A percentile compares a stretch with the other conserved stretches of the same genome.
Conservation (phyloP, 1,140 invertebrate genomes). For the Aphelenchoides fujianensis region DNA sequence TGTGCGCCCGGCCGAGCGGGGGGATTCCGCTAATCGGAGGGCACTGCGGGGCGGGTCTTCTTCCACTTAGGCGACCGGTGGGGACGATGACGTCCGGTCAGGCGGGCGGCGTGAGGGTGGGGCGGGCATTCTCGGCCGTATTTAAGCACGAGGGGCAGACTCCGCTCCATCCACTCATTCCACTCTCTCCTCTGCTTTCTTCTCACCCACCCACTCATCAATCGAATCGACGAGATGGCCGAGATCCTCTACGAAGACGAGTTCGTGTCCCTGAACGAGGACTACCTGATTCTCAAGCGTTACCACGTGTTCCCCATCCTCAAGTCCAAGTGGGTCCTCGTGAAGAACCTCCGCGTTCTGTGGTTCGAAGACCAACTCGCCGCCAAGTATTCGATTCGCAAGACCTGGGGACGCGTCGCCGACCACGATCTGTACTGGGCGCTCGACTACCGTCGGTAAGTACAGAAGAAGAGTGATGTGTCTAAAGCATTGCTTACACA, state of each 20-base stretch:
- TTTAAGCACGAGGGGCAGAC: too few species aligned
- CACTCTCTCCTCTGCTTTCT: neutral
- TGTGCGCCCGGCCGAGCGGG: too few species aligned
- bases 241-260: constrained; percentile 27
- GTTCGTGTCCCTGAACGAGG: constrained; percentile 17
- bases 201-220: neutral
- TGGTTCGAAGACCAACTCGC: constrained; percentile 22
- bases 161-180: neutral
- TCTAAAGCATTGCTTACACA: constrained; percentile 12
- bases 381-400: constrained; percentile 18
- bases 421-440: constrained; percentile 27
- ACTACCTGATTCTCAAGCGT: constrained; percentile 38
- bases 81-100: too few species aligned
- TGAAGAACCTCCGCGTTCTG: constrained; percentile 43
- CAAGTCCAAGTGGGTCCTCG: constrained; percentile 32
- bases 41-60: too few species aligned
- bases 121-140: too few species aligned
- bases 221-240: neutral
- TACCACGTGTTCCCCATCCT: constrained; percentile 46
- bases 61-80: too few species aligned
- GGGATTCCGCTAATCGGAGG: too few species aligned
- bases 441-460: constrained; percentile 21
- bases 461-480: too few species aligned
- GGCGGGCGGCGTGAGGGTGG: too few species aligned
- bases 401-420: constrained; percentile 27